Base-by-base conservation (phyloP, 2,113 vertebrate species). In the Sinocyclocheilus maitianheensis region DNA sequence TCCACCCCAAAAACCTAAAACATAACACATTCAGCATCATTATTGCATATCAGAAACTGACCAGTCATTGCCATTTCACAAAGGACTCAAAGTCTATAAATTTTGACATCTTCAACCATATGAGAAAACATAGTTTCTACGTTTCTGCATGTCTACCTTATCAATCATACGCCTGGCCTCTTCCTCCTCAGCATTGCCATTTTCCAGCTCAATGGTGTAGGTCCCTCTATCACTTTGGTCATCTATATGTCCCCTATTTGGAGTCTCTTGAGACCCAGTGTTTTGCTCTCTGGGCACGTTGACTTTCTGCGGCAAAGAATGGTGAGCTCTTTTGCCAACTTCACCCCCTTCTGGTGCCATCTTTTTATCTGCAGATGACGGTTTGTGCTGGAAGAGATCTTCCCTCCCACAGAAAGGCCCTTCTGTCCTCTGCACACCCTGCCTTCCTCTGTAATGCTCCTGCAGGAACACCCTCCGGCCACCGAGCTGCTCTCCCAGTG, bases 81-180 rank as follows among this genome's bases (percentile, higher is more conserved):
- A 69, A 34, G 24, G 2, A 3, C 11, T 63, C 26, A 3, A 22
- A 46, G 71, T 74, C 16, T 72, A 20, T 72, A 8, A 16, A n/a
- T 53, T 67, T 69, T 34, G 65, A 69, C 6, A 69, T 69, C 30
- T 78, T 37, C 9, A 78, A 37, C 18, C 48, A 40, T 18, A 24
- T 3, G 3, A 65, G 13, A 40, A 65, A 81, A 46, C 22, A 63
- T 26, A 1, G 9, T 11, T 20, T 48, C 12, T 46, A 18, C 10
- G 6, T 14, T 65, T 18, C 62, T 26, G 84, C 30, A n/a, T 26
- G 77, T 94, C 91, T 93, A 99, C 98, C 96, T 97, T 97, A 92
- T 99, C 97, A 90, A 98, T 99, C 96, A 97, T 97, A 92, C 95
- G 96, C 82, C 97, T 95, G 30, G 97, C 97, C 93, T 98, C 96